Percentiles rank a stretch among this genome's conserved stretches.
phyloP scores from a whole-genome alignment of 2,113 vertebrate genomes.

The Hemichromis elongatus region DNA sequence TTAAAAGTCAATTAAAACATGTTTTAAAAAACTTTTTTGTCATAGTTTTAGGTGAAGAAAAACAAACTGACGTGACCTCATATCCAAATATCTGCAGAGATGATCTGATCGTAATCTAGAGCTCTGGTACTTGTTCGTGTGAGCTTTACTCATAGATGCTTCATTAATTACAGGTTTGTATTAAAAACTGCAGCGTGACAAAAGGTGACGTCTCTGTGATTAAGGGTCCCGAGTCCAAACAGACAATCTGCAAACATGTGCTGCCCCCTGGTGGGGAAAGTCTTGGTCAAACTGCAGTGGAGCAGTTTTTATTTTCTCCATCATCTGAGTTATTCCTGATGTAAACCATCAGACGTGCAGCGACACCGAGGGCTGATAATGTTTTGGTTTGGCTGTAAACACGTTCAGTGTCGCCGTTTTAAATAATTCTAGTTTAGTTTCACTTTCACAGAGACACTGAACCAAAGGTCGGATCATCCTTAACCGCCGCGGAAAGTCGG shows the following conservation, averaged over 20 bases:
- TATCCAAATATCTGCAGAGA: neutral
- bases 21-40: neutral
- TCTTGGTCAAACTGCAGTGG: neutral
- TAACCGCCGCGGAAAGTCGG: too few relatives aligned
- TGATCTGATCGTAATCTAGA: fast-evolving
- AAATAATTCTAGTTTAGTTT: neutral
- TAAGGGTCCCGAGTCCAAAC: neutral
- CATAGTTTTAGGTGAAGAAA: neutral
- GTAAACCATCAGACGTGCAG: fast-evolving
- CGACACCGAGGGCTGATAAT: neutral
- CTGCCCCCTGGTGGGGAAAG: neutral
- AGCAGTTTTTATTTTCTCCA: neutral
- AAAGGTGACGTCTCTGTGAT: neutral
- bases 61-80: neutral
- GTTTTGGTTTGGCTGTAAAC: neutral
- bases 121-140: too few relatives aligned
- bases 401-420: fast-evolving
- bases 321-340: neutral
- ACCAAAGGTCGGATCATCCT: neutral
- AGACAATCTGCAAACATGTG: neutral
- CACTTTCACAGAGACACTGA: neutral
- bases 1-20: neutral
- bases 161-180: neutral
- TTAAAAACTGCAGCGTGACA: neutral
- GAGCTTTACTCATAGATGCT: too few relatives aligned